phyloP scores from a whole-genome alignment of 1,140 invertebrate species.

The Hycleus cichorii region DNA sequence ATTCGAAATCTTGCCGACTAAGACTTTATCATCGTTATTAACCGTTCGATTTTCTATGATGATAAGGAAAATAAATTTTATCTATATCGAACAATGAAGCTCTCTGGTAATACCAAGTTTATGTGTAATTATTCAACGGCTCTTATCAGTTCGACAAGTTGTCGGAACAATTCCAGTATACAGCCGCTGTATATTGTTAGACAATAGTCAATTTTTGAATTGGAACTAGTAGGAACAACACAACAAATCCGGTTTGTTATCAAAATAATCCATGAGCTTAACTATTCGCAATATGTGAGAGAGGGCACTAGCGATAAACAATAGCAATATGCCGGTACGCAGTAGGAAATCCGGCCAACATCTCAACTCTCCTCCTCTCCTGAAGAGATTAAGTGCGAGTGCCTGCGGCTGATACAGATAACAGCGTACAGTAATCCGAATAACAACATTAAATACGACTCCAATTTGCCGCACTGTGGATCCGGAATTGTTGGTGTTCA shows the following conservation, averaged over 20 bases:
- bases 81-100: neutral
- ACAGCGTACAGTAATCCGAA: conserved; percentile 41
- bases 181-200: no score
- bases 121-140: no score
- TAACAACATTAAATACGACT: conserved; percentile 45
- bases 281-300: conserved; percentile 4
- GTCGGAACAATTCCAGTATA: no score
- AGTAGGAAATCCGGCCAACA: conserved; percentile 6
- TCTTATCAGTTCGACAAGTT: no score
- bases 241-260: conserved; percentile 8
- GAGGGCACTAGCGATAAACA: conserved; percentile 15
- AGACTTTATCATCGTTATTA: neutral
- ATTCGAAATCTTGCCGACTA: conserved; percentile 3
- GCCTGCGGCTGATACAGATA: conserved; percentile 35
- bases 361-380: conserved; percentile 8
- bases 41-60: conserved; percentile 5
- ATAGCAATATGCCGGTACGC: conserved; percentile 15
- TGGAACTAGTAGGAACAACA: neutral
- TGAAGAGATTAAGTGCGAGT: conserved; percentile 32
- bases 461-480: conserved; percentile 44
- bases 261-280: conserved; percentile 6
- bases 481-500: conserved; percentile 35
- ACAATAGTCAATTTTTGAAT: no score
- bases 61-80: conserved; percentile 9
- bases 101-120: no score